Evolutionary conservation across 1,140 invertebrate species (phyloP).

Genomic region (Aphelinus atriplicis): DNA sequence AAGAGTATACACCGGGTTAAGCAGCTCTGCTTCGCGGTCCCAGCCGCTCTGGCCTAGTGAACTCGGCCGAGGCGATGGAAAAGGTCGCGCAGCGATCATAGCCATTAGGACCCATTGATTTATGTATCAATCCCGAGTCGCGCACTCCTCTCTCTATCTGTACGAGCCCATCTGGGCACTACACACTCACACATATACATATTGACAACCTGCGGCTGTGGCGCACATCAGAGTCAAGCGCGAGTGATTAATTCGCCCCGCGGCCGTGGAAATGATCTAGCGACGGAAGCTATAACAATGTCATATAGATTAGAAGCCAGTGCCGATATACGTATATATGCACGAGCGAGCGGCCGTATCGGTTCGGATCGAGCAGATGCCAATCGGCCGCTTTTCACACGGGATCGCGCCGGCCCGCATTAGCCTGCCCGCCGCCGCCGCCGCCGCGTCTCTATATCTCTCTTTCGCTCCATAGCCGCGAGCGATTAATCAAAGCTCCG

Average conservation of each 20-base stretch:
- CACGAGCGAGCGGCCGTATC: conserved; percentile 22
- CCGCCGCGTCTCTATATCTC: no score
- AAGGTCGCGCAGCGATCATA: conserved; percentile 5
- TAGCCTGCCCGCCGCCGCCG: no score
- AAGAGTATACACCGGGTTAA: no score
- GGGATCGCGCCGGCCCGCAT: conserved; percentile 11
- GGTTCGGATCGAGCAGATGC: conserved; percentile 27
- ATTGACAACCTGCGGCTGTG: neutral
- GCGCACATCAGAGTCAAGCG: no score
- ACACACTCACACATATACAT: neutral
- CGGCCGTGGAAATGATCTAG: no score
- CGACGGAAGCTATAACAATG: conserved; percentile 21
- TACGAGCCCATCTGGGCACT: neutral
- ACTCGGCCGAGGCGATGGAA: no score
- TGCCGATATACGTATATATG: neutral
- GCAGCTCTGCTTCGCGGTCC: no score
- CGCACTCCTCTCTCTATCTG: neutral
- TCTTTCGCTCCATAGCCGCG: neutral
- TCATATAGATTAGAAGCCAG: conserved; percentile 11
- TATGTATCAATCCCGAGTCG: conserved; percentile 22
- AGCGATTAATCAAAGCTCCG: conserved; percentile 26
- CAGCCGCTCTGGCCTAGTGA: no score
- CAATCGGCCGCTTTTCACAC: conserved; percentile 36
- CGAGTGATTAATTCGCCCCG: no score
- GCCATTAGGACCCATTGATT: conserved; percentile 13